Base-by-base conservation (phyloP, 2,888 invertebrate species). In the Nysson spinosus region DNA sequence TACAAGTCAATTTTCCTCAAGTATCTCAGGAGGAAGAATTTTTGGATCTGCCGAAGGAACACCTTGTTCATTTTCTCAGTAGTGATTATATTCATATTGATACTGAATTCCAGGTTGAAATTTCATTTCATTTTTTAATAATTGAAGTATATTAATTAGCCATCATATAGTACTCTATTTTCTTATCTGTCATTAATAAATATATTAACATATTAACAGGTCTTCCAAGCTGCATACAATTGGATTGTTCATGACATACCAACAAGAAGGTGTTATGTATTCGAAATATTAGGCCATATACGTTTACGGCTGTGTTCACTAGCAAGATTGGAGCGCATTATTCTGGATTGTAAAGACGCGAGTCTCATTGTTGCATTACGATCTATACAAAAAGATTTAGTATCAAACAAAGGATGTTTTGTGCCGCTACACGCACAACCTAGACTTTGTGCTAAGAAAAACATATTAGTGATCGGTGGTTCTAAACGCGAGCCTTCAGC, bases 1-100 rank as follows among this genome's bases (percentile, higher is more conserved):
- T 96, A 71, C 93, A 95, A 88, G 91, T 92, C 72, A 92, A 96
- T 88, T 97, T 97, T 90, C 93, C 94, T 78, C 90, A 92, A 88
- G 93, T 96, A 39, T 90, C 90, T 39, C 88, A 90, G 78, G 95
- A 95, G 85, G 96, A 96, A 83, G 97, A 97, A 88, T 93, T 96
- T 83, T 89, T 94, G 68, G 95, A 95, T 77, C 88, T 96, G 66
- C 94, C 96, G 17, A 92, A 94, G 82, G 91, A 93, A 72, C 91
- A 93, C 81, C 88, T 97, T 47, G 90, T 94, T 60, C 92, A 92
- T 75, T 91, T 97, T 75, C 88, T 97, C 49, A 91, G 93, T 75
- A 96, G 96, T 64, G 97, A 97, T 88, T 91, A 94, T 84, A 90
- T 97, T 52, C 93, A 93, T 83, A 94, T 97, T 51, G 96, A 96